phyloP scores from a whole-genome alignment of 2,797 vertebrate genomes.

The Chrysolophus pictus region DNA sequence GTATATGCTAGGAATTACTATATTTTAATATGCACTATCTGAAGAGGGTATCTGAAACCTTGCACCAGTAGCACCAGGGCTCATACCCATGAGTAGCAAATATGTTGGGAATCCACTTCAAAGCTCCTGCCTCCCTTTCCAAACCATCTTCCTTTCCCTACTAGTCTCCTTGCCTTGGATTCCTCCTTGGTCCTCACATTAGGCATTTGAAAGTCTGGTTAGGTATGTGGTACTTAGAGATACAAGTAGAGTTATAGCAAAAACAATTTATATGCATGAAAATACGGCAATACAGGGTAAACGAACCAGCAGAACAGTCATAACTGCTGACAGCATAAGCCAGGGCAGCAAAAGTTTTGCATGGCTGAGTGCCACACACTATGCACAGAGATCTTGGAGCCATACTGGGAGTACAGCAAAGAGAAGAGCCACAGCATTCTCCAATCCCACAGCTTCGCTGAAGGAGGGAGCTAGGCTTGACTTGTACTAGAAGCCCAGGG shows the following conservation, averaged over 20 bases:
- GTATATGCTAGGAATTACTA: not conserved
- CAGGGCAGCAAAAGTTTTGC: not conserved
- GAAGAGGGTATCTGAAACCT: not conserved
- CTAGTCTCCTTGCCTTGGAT: not conserved
- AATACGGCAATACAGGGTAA: not conserved
- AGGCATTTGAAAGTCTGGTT: not conserved
- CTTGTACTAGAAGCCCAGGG: not conserved
- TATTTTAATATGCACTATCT: not conserved
- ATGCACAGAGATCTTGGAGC: not conserved
- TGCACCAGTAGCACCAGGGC: not conserved
- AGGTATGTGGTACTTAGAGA: not conserved
- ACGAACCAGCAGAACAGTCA: not conserved
- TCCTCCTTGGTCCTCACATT: not conserved
- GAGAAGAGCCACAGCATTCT: fast-evolving
- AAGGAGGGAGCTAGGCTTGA: not conserved
- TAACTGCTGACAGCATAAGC: not conserved
- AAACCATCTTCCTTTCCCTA: not conserved
- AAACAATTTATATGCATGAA: not conserved
- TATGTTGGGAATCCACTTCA: not conserved
- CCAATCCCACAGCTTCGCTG: not conserved
- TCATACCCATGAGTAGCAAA: not conserved
- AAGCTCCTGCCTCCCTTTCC: not conserved
- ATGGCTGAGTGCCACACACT: not conserved
- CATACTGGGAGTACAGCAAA: fast-evolving
- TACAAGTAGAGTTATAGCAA: not conserved